Evolutionary conservation across 2,888 invertebrate genomes (phyloP), one percentile per base, ranked within the genome.

Genomic region (Cerastis rubricosa): DNA sequence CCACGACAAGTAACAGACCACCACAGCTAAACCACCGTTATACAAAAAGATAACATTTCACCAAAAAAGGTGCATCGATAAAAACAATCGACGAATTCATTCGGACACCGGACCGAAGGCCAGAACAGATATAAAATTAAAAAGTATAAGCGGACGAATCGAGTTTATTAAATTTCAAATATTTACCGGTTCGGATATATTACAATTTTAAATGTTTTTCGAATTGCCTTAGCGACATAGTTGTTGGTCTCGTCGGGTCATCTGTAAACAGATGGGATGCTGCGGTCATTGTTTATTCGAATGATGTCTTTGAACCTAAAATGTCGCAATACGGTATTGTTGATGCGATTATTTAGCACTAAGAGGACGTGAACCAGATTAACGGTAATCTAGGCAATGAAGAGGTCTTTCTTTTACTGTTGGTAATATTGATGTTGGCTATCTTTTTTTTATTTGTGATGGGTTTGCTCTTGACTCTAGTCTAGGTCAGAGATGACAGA

Each of bases 121-220:
- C 96, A 94, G 92, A 90, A 93, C 92, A 92, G 94, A 94, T 95
- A 94, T 94, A 94, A 95, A 95, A 96, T 96, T 96, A 96, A 96
- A 96, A 96, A 96, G 96, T 96, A 96, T 96, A 96, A 96, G 93
- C 92, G 94, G 89, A 89, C 92, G 90, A 91, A 89, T 92, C 93
- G 92, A 92, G 91, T 94, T 94, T 95, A 95, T 95, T 95, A 95
- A 95, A 96, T 96, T 96, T 96, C 95, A 96, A 95, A 96, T 96
- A 95, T 95, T 94, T 88, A 94, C 93, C 90, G 92, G 92, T 89
- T 88, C 40, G 43, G 90, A 87, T 92, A 96, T 96, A 96, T 96
- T 96, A 95, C 93, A 96, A 96, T 96, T 96, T 96, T 91, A 96
- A 95, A 96, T 96, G 43, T 94, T 90, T 78, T 40, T 69, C 67